phyloP scores from a whole-genome alignment of 1,140 invertebrate genomes.

The Apis florea region DNA sequence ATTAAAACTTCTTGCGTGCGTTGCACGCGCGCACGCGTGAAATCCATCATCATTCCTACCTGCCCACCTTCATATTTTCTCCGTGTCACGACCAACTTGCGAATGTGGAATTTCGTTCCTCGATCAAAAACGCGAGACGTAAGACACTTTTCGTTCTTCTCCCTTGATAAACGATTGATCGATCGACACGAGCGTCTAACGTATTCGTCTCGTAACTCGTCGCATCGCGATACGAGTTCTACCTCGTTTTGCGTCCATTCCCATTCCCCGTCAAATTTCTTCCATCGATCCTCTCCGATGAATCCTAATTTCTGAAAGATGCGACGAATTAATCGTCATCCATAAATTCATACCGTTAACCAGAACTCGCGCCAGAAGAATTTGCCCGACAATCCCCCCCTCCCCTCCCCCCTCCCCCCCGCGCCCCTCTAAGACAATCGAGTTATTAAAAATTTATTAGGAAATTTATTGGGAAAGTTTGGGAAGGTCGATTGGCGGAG shows the following conservation, averaged over 20 bases:
- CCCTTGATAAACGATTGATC: too few species aligned
- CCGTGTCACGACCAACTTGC: too few species aligned
- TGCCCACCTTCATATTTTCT: too few species aligned
- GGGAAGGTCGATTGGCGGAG: background rate
- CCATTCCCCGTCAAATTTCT: background rate
- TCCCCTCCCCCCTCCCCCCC: too few species aligned
- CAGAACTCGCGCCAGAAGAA: background rate
- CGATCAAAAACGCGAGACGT: too few species aligned
- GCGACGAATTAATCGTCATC: background rate
- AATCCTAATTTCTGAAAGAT: background rate
- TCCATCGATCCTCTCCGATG: background rate
- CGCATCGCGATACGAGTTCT: too few species aligned
- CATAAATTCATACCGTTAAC: background rate
- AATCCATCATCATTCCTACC: too few species aligned
- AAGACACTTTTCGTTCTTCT: background rate
- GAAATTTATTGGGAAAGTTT: background rate
- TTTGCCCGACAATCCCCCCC: too few species aligned
- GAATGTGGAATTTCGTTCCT: background rate
- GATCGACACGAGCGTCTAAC: too few species aligned
- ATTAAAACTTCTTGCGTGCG: background rate
- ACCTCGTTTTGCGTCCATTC: background rate
- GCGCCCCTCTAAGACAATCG: too few species aligned
- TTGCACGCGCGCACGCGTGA: background rate
- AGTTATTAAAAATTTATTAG: conserved; percentile 4
- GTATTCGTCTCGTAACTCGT: too few species aligned